Evolutionary conservation across 2,113 vertebrate genomes (phyloP), one percentile per base, ranked within the genome.

Genomic region (Nothobranchius furzeri): DNA sequence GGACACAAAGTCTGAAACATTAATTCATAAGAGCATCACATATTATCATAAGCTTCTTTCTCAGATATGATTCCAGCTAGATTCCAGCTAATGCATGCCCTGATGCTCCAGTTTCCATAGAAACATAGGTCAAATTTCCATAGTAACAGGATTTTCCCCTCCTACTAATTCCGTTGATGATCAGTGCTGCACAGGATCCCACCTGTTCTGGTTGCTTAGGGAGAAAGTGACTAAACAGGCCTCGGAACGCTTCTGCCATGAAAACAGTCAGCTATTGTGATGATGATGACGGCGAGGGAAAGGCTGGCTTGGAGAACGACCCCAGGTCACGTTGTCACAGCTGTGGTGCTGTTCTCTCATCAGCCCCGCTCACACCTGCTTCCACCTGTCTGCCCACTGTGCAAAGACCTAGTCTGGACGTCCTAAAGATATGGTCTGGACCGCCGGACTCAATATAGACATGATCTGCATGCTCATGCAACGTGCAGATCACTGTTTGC

Each of bases 21-120:
- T 77, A 88, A 88, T 84, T 86, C 76, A 86, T 87, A 85, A 88
- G 80, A 86, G 78, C 85, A 83, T 88, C 60, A 17, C 70, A 87
- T 76, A 87, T 90, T 87, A 89, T 52, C 84, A 85, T 87, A 84
- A 88, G 82, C 85, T 81, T 77, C 86, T 89, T 83, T 84, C 81
- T 30, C 30, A 30, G 30, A 30, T 30, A 30, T 87, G 81, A 83
- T 88, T 87, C 85, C 68, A 73, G 70, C 73, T 52, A 49, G 57
- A 87, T 77, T 67, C 49, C 43, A 83, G 75, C 86, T 75, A 81
- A 81, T 84, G 64, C 40, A 14, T 56, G 57, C 72, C 54, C 70
- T 43, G 73, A 12, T 57, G 66, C 75, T 84, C 59, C 70, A 68
- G 84, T 88, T 89, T 79, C 81, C 85, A 85, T 87, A 85, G 85